Percentiles rank a stretch among this genome's conserved stretches.
Conservation (phyloP, 2,888 invertebrate genomes). For the Thymelicus acteon region DNA sequence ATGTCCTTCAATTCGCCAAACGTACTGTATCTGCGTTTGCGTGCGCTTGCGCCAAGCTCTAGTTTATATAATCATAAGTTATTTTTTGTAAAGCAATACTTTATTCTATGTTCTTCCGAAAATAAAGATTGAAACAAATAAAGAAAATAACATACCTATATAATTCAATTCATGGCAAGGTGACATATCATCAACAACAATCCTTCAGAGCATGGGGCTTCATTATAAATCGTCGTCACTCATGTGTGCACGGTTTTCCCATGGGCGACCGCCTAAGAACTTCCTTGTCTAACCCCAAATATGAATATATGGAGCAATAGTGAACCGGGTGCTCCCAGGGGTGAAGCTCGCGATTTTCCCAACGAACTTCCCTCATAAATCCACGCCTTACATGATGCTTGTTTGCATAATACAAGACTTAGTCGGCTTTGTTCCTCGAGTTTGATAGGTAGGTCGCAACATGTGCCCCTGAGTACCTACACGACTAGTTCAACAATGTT, state of each 20-base stretch:
- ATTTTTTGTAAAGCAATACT: too few relatives aligned
- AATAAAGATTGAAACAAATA: too few relatives aligned
- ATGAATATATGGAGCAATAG: conserved; percentile 77
- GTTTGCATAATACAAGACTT: conserved; percentile 84
- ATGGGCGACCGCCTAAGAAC: conserved; percentile 47
- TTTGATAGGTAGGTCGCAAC: conserved; percentile 72
- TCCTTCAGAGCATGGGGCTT: conserved; percentile 22
- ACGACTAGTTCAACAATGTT: conserved; percentile 41
- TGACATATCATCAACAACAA: conserved; percentile 36
- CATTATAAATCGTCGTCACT: conserved; percentile 55
- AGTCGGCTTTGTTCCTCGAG: conserved; percentile 74
- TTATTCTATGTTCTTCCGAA: too few relatives aligned
- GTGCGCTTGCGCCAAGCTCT: too few relatives aligned
- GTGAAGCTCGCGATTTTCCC: conserved; percentile 69
- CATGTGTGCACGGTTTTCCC: conserved; percentile 48
- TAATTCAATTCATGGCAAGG: conserved; percentile 1
- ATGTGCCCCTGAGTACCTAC: conserved; percentile 51
- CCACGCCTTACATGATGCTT: conserved; percentile 82
- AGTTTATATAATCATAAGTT: too few relatives aligned
- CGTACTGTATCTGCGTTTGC: too few relatives aligned
- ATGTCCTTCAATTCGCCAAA: too few relatives aligned
- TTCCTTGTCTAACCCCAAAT: conserved; percentile 65
- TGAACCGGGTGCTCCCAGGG: conserved; percentile 61
- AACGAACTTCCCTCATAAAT: conserved; percentile 82
- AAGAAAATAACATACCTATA: neutral